These are phyloP conservation scores for Chroicocephalus ridibundus DNA, from an alignment of 2,113 vertebrate species.

Conservation along the genomic window DNA sequence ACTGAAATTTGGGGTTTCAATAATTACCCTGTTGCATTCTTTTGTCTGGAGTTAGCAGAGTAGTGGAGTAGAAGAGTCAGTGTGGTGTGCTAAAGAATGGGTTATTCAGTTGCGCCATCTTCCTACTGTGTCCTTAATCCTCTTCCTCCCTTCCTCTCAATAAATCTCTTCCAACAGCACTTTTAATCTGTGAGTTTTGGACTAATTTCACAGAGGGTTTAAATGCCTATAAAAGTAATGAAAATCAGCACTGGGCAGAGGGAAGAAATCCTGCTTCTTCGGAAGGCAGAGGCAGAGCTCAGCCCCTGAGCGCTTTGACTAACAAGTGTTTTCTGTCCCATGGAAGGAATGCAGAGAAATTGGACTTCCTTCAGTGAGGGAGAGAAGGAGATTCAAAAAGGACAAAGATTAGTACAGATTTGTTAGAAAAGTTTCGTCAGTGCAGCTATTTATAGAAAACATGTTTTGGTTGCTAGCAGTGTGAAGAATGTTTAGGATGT, in stretches of 20 bases:
- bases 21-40: neutral
- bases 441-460: neutral
- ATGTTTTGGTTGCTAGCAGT: neutral
- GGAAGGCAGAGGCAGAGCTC: neutral
- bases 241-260: neutral
- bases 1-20: neutral
- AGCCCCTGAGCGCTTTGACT: rapidly evolving
- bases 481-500: neutral
- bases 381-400: neutral
- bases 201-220: neutral
- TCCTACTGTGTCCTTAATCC: conserved; percentile 11
- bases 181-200: neutral
- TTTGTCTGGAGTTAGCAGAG: neutral
- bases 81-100: neutral
- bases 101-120: neutral
- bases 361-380: neutral
- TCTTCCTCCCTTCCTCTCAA: neutral
- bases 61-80: neutral
- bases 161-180: neutral
- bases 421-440: neutral
- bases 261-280: neutral
- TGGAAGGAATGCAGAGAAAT: neutral
- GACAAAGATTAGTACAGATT: neutral
- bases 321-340: neutral
- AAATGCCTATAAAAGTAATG: neutral